Conservation (phyloP, 2,113 vertebrate species). For the Chlamydotis undulata region DNA sequence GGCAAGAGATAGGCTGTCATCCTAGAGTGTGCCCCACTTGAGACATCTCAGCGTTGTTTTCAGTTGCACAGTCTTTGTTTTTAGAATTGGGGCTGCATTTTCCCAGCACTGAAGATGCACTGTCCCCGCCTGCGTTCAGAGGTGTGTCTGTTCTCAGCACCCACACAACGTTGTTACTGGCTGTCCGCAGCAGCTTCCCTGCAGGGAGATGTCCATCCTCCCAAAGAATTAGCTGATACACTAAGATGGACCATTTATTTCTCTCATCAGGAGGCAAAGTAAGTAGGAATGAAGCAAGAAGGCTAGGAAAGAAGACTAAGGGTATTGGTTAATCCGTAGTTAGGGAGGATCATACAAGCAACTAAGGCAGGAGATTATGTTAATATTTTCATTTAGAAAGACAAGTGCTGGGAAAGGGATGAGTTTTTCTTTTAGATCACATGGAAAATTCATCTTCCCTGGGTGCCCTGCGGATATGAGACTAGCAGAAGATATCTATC, state of each 20-base stretch:
- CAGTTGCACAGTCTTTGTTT: neutral
- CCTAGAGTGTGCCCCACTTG: neutral
- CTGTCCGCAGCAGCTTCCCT: neutral
- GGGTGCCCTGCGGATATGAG: neutral
- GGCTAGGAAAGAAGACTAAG: neutral
- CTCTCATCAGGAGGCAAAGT: neutral
- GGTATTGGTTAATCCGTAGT: neutral
- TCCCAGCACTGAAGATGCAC: neutral
- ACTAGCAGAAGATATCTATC: neutral
- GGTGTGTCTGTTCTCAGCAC: neutral
- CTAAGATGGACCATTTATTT: neutral
- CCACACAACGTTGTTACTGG: fast-evolving
- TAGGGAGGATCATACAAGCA: neutral
- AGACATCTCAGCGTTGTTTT: neutral
- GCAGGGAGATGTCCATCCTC: neutral
- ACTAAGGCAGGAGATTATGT: neutral
- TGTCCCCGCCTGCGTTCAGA: neutral
- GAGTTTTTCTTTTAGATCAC: neutral
- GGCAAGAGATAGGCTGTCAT: neutral
- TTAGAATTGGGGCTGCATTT: neutral
- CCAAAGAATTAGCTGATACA: neutral
- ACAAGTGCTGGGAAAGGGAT: neutral
- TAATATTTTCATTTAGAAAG: constrained; percentile 32
- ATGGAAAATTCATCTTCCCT: constrained; percentile 14
- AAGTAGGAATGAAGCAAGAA: neutral